Evolutionary conservation across 2,888 invertebrate genomes (phyloP), one percentile per base, ranked within the genome.

Genomic region (Pollenia griseotomentosa): DNA sequence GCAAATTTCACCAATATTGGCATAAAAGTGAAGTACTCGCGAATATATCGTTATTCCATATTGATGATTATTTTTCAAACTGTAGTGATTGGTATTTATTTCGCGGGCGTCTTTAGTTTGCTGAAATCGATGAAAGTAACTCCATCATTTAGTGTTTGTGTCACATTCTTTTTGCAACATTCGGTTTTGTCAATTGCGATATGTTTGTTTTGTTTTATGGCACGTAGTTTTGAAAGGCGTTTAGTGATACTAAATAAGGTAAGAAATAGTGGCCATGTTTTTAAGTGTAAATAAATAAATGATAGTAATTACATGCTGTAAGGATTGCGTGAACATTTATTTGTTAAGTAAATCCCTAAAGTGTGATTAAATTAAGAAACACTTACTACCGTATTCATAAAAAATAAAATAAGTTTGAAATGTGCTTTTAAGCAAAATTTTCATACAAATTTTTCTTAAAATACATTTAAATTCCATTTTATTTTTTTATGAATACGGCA

Each of bases 171-270:
- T 57, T 84, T 92, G 87, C 93, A 93, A 57, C 92, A 93, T 79
- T 90, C 92, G 14, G 92, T 93, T 16, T 90, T 93, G 14, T 92
- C 92, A 68, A 90, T 93, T 59, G 92, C 92, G n/a, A 92, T 93
- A 73, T 91, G 92, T 61, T 87, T 93, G 63, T 93, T 92, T 88
- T 91, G 93, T 68, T 91, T 92, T 61, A 88, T 92, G 75, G 90
- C 91, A 46, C 90, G 92, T 61, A 91, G 92, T n/a, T 91, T 93
- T 86, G 91, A 91, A 61, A 89, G 92, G 9, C 92, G 93, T 16
- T 88, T 93, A 85, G 90, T 90, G 33, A 91, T 93, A 85, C 85
- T 93, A 12, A 92, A 93, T 88, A 91, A 92, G 93, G 93, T 93
- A 88, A 90, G 90, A 2, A 48, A 12, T 10, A 66, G 11, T 23